Evolutionary conservation across 1,140 invertebrate genomes (phyloP).

Genomic region (Metopolophium dirhodum): DNA sequence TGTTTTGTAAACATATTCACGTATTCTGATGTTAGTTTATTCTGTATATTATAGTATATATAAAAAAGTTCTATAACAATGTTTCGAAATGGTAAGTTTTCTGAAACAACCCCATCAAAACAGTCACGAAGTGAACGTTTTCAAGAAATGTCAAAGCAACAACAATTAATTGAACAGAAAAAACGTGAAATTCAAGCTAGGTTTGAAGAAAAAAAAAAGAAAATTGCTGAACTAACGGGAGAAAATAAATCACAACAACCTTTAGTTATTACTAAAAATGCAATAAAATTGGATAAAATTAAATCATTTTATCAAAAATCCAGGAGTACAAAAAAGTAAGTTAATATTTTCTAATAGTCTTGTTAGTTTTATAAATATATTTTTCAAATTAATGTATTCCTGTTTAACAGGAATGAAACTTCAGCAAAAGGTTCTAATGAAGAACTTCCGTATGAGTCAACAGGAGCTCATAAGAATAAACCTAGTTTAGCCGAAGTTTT

Average conservation of each 20-base stretch:
- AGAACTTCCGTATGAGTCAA: conserved; percentile 48
- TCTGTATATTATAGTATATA: no score
- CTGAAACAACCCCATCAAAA: conserved; percentile 56
- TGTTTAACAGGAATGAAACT: neutral
- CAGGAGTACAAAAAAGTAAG: conserved; percentile 11
- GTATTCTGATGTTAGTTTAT: neutral
- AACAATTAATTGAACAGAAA: conserved; percentile 81
- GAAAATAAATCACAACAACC: conserved; percentile 53
- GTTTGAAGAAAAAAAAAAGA: conserved; percentile 68
- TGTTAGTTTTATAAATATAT: neutral
- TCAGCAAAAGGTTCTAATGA: conserved; percentile 21
- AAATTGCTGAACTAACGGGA: conserved; percentile 66
- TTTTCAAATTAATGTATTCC: neutral
- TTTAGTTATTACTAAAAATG: conserved; percentile 38
- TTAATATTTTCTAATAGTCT: neutral
- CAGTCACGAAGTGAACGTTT: conserved; percentile 65
- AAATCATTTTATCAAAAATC: conserved; percentile 55
- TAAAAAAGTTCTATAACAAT: conserved; percentile 22
- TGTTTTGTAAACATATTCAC: neutral
- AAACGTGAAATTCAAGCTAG: conserved; percentile 77
- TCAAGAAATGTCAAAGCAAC: conserved; percentile 81
- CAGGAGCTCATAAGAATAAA: conserved; percentile 45
- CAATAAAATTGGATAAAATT: conserved; percentile 51
- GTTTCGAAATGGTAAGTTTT: conserved; percentile 57
- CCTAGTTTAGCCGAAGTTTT: neutral